phyloP scores from a whole-genome alignment of 2,113 vertebrate genomes.

The Heterotilapia buettikoferi region DNA sequence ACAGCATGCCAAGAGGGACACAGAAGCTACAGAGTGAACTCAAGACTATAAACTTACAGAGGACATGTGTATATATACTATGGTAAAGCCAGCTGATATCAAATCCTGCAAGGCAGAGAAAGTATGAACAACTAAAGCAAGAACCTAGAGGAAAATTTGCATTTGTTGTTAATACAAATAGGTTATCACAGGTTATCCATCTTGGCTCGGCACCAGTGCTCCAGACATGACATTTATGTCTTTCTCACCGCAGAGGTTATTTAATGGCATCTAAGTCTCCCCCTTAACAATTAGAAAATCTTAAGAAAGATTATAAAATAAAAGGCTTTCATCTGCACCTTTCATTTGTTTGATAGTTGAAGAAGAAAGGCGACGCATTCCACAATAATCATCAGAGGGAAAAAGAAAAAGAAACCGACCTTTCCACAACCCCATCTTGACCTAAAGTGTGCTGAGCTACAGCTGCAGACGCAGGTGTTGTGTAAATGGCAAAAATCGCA shows the following conservation, averaged over 20 bases:
- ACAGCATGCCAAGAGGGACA: slow-evolving; percentile 25
- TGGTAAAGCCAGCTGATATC: neutral
- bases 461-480: slow-evolving; percentile 22
- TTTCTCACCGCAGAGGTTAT: neutral
- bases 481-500: neutral
- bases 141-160: neutral
- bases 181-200: neutral
- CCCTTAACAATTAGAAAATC: neutral
- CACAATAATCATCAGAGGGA: neutral
- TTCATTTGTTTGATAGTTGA: neutral
- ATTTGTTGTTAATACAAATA: neutral
- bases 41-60: neutral
- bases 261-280: neutral
- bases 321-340: neutral
- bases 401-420: neutral
- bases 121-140: neutral
- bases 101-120: neutral
- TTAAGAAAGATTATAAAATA: neutral
- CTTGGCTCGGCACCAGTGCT: neutral
- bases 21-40: neutral
- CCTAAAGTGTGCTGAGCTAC: neutral
- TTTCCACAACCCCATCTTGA: neutral
- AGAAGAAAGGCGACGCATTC: neutral
- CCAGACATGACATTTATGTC: neutral
- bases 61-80: neutral